phyloP scores from a whole-genome alignment of 2,113 vertebrate species.

The Arvicanthis niloticus region DNA sequence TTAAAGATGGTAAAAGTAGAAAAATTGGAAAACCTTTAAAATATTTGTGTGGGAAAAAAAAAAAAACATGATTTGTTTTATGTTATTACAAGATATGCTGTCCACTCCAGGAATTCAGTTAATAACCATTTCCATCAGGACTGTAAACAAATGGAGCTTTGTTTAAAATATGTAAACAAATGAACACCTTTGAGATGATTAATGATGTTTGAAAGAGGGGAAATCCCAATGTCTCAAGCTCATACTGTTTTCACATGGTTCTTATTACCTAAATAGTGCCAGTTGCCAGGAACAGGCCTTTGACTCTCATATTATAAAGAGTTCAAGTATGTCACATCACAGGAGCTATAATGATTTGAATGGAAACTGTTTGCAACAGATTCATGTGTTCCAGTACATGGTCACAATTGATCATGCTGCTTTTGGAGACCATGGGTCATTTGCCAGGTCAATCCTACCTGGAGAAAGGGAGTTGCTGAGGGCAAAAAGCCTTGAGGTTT shows the following conservation, averaged over 20 bases:
- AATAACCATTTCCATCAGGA: conserved; percentile 46
- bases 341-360: not conserved
- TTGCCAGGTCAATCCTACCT: not conserved
- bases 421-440: not conserved
- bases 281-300: not conserved
- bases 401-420: not conserved
- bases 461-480: not conserved
- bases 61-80: conserved; percentile 6
- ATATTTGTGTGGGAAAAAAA: conserved; percentile 13
- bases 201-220: not conserved
- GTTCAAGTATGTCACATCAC: not conserved
- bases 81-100: conserved; percentile 14
- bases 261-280: conserved; percentile 32
- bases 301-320: conserved; percentile 32
- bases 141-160: conserved; percentile 28
- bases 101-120: conserved; percentile 42
- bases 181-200: conserved; percentile 17
- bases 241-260: not conserved
- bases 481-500: not conserved
- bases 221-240: not conserved
- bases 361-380: not conserved
- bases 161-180: conserved; percentile 51
- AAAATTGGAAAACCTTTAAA: conserved; percentile 25
- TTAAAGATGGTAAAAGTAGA: not conserved
- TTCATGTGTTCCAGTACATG: not conserved